These are phyloP conservation scores for Solenopsis invicta DNA, from an alignment of 1,140 invertebrate genomes.

Conservation along the genomic window DNA sequence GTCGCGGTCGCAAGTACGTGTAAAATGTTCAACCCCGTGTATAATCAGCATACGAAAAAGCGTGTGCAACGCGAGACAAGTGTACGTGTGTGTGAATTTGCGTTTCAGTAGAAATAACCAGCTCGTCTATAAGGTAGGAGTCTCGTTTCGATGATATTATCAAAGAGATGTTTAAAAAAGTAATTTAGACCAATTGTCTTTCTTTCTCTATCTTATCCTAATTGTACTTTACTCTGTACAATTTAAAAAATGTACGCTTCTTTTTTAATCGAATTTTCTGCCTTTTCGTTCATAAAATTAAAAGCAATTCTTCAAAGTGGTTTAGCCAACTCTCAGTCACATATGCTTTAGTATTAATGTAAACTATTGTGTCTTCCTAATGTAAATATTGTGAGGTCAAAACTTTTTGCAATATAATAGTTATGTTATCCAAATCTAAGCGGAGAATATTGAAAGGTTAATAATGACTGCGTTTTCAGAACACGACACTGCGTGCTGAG, in stretches of 20 bases:
- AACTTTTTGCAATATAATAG: slow-evolving; percentile 14
- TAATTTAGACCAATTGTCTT: background rate
- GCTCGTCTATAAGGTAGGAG: background rate
- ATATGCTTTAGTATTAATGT: background rate
- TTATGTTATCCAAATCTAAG: slow-evolving; percentile 43
- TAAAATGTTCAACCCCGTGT: slow-evolving; percentile 60
- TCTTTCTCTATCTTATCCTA: background rate
- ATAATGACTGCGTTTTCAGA: slow-evolving; percentile 44
- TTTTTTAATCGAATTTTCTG: background rate
- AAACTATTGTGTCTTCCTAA: background rate
- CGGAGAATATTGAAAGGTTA: slow-evolving; percentile 15
- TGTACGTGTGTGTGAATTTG: background rate
- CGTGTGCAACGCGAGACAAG: slow-evolving; percentile 12
- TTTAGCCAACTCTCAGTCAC: background rate
- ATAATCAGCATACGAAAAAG: slow-evolving; percentile 33
- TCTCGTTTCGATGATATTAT: background rate
- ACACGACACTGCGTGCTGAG: slow-evolving; percentile 18
- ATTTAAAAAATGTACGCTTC: background rate
- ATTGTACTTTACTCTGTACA: background rate
- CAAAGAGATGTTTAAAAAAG: background rate
- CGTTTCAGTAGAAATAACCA: slow-evolving; percentile 31
- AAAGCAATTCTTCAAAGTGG: background rate
- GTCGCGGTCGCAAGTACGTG: slow-evolving; percentile 66
- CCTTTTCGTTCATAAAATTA: background rate
- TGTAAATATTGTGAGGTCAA: background rate